Evolutionary conservation across 2,797 vertebrate genomes (phyloP).

Genomic region (Leuciscus waleckii): DNA sequence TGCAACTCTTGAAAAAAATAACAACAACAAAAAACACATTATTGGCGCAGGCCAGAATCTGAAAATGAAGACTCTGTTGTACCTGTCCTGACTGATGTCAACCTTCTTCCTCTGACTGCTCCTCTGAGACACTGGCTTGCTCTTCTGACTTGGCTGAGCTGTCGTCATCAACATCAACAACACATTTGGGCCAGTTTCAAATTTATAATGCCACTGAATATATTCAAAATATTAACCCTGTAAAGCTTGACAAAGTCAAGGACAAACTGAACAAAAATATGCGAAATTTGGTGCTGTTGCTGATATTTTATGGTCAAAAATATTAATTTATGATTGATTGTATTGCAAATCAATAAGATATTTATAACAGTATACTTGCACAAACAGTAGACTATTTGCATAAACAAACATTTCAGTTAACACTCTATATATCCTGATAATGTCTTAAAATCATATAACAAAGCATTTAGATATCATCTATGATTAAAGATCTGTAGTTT

Average conservation of each 20-base stretch:
- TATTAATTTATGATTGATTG: not conserved
- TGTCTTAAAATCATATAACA: too few relatives aligned
- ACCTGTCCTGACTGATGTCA: slow-evolving; percentile 64
- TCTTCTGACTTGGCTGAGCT: slow-evolving; percentile 64
- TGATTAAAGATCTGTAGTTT: too few relatives aligned
- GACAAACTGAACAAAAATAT: too few relatives aligned
- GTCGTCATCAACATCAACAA: not conserved
- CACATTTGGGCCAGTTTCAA: not conserved
- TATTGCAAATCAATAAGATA: not conserved
- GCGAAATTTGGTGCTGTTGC: too few relatives aligned
- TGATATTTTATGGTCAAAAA: too few relatives aligned
- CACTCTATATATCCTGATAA: not conserved
- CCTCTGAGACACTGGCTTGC: slow-evolving; percentile 56
- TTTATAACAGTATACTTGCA: too few relatives aligned
- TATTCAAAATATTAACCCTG: not conserved
- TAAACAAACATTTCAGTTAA: not conserved
- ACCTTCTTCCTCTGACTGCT: slow-evolving; percentile 58
- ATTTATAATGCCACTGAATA: not conserved
- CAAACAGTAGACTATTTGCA: not conserved
- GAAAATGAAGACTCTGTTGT: not conserved
- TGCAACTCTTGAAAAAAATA: not conserved
- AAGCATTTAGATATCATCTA: too few relatives aligned
- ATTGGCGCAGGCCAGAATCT: not conserved
- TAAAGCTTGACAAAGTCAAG: too few relatives aligned
- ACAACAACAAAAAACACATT: too few relatives aligned